A percentile compares a stretch with the other conserved stretches of the same genome.
Conservation (phyloP, 1,140 invertebrate genomes). For the Drosophila athabasca region DNA sequence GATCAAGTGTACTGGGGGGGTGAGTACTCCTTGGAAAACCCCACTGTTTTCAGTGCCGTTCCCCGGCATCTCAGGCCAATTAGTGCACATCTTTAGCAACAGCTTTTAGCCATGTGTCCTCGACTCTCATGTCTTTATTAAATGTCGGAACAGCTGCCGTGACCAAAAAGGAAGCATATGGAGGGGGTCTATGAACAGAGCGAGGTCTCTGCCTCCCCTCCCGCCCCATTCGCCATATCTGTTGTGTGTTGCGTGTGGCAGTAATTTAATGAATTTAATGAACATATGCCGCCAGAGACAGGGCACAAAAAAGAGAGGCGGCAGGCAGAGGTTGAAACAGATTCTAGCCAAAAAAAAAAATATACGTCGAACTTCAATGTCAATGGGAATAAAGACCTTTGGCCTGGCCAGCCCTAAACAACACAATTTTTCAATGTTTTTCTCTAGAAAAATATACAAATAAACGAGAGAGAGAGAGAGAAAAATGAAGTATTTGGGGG, state of each 20-base stretch:
- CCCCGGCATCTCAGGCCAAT: slow-evolving; percentile 23
- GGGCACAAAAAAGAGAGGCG: not conserved
- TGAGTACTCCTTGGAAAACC: not conserved
- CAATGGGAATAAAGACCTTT: slow-evolving; percentile 5
- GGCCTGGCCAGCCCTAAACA: not conserved
- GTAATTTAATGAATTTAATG: slow-evolving; percentile 82
- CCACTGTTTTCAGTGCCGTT: not conserved
- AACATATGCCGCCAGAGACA: slow-evolving; percentile 66
- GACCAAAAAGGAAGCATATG: slow-evolving; percentile 26
- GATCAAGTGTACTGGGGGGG: slow-evolving; percentile 8
- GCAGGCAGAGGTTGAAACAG: slow-evolving; percentile 28
- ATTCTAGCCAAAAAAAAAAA: slow-evolving; percentile 26
- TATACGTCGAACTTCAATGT: slow-evolving; percentile 32
- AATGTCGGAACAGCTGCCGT: slow-evolving; percentile 48
- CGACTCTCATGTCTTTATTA: slow-evolving; percentile 50
- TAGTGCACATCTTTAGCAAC: slow-evolving; percentile 51
- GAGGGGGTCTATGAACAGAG: slow-evolving; percentile 11
- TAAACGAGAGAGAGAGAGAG: slow-evolving; percentile 4
- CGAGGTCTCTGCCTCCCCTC: no score
- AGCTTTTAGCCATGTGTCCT: slow-evolving; percentile 36
- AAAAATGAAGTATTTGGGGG: slow-evolving; percentile 4
- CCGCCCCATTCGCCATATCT: slow-evolving; percentile 25
- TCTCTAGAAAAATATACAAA: slow-evolving; percentile 57
- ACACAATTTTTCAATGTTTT: slow-evolving; percentile 39
- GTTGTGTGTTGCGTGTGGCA: slow-evolving; percentile 42